Percentiles rank a stretch among this genome's conserved stretches.
Conservation (phyloP, 2,888 invertebrate genomes). For the Sycophila texana region DNA sequence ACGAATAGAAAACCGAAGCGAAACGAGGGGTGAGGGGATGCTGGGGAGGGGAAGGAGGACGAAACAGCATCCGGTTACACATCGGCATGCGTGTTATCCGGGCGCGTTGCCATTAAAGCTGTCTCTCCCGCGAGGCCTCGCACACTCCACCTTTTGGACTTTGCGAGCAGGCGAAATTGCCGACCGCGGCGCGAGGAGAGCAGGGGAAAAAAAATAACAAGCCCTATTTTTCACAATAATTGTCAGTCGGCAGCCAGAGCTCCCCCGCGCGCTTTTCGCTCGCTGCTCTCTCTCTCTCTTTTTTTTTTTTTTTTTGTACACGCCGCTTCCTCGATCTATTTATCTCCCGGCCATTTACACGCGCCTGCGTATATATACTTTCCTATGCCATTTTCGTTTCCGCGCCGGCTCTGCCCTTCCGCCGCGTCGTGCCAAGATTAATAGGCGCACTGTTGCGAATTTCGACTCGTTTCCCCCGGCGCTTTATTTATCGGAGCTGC, state of each 20-base stretch:
- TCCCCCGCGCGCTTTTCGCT: neutral
- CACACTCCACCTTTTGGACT: conserved; percentile 20
- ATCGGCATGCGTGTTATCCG: conserved; percentile 41
- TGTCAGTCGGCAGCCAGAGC: conserved; percentile 57
- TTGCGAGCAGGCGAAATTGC: conserved; percentile 10
- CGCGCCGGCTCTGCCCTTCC: conserved; percentile 36
- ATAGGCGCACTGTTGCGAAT: conserved; percentile 55
- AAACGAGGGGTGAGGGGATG: conserved; percentile 30
- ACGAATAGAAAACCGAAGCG: conserved; percentile 3
- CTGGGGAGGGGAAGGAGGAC: conserved; percentile 26
- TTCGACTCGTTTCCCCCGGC: neutral
- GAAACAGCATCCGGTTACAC: conserved; percentile 5
- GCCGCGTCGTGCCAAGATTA: conserved; percentile 56
- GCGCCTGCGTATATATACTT: conserved; percentile 12
- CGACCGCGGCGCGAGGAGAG: neutral
- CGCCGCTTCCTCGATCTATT: conserved; percentile 23
- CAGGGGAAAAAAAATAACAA: conserved; percentile 44
- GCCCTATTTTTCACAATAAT: conserved; percentile 64
- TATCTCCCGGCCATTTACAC: conserved; percentile 24
- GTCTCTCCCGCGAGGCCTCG: conserved; percentile 1
- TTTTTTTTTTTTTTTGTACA: neutral
- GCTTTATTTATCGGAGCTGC: conserved; percentile 15
- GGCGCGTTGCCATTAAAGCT: conserved; percentile 37
- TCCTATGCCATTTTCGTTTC: conserved; percentile 17
- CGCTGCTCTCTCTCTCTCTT: neutral